Evolutionary conservation across 2,888 invertebrate species (phyloP).

Genomic region (Notodonta dromedarius): DNA sequence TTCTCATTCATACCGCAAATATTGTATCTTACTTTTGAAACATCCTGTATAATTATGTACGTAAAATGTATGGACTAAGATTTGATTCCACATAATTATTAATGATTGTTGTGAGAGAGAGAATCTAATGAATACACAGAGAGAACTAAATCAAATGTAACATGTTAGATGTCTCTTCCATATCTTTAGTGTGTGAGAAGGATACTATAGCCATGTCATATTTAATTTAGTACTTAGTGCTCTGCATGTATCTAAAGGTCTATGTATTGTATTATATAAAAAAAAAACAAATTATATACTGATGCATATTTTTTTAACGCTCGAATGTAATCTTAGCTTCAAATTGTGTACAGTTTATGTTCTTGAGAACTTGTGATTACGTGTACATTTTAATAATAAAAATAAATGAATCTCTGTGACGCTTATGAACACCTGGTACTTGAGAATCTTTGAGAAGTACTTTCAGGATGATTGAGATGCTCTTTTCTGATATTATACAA

Average conservation of each 20-base stretch:
- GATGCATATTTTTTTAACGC: constrained; percentile 55
- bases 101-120: not conserved
- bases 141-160: not conserved
- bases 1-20: too few species aligned
- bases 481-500: too few species aligned
- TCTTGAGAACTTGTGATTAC: constrained; percentile 6
- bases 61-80: not conserved
- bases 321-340: constrained; percentile 42
- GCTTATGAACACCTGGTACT: not conserved
- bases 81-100: not conserved
- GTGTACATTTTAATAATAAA: constrained; percentile 3
- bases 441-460: too few species aligned
- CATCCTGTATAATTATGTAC: too few species aligned
- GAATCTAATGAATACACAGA: not conserved
- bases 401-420: not conserved
- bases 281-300: constrained; percentile 29
- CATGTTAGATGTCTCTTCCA: not conserved
- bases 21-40: too few species aligned
- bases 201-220: constrained; percentile 2
- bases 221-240: constrained; percentile 18
- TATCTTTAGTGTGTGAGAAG: not conserved
- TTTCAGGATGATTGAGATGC: too few species aligned
- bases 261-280: constrained; percentile 37
- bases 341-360: constrained; percentile 18
- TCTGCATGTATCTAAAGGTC: constrained; percentile 23